Percentiles rank a stretch among this genome's conserved stretches.
Evolutionary conservation across 2,797 vertebrate genomes (phyloP).

Genomic region (Benthosema pterotum): DNA sequence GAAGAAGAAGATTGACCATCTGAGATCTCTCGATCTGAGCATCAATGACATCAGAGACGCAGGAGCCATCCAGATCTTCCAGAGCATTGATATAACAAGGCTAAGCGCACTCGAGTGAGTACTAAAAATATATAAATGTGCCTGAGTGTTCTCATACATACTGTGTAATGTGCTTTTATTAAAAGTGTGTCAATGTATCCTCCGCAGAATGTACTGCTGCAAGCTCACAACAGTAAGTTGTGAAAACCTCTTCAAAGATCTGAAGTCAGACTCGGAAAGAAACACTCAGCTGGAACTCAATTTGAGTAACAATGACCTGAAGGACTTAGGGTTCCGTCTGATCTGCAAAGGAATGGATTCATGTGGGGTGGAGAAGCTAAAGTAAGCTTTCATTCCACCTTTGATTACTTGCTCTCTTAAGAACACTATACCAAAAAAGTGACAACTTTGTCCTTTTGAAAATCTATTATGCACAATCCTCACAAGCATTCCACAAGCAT

Average conservation of each 20-base stretch:
- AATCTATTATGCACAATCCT: neutral
- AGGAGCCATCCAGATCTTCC: conserved; percentile 37
- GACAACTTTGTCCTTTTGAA: neutral
- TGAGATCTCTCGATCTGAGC: conserved; percentile 52
- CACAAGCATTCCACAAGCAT: no score
- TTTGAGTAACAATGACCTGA: conserved; percentile 51
- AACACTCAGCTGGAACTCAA: conserved; percentile 42
- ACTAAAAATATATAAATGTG: neutral
- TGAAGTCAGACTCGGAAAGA: conserved; percentile 19
- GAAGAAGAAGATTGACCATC: conserved; percentile 1
- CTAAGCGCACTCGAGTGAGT: conserved; percentile 58
- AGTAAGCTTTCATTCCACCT: conserved; percentile 28
- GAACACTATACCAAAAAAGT: neutral
- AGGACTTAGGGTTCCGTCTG: conserved; percentile 23
- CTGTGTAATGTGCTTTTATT: neutral
- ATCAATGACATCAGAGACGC: conserved; percentile 50
- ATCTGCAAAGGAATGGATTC: conserved; percentile 43
- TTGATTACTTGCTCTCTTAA: neutral
- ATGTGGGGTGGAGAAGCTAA: conserved; percentile 48
- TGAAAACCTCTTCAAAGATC: conserved; percentile 18
- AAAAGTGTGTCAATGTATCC: accelerated
- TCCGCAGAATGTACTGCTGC: conserved; percentile 51
- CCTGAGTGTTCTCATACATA: neutral
- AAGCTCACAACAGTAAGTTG: conserved; percentile 45
- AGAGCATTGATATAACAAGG: conserved; percentile 23